phyloP scores from a whole-genome alignment of 2,888 invertebrate genomes.

The Drosophila acutilabella region DNA sequence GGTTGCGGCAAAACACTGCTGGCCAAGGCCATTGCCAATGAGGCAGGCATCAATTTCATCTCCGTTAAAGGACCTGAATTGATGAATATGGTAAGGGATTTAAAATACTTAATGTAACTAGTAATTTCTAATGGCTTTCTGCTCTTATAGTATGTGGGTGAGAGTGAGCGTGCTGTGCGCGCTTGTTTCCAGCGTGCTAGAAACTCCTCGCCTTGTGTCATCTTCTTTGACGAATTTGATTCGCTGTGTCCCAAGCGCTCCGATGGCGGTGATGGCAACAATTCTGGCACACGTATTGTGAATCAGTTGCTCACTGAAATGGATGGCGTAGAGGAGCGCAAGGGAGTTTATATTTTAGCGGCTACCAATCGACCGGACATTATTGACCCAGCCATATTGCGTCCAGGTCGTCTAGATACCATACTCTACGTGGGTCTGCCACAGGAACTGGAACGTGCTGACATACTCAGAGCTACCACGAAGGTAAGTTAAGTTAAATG shows the following conservation, averaged over 20 bases:
- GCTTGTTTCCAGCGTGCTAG: constrained; percentile 97
- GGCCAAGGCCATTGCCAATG: constrained; percentile 99
- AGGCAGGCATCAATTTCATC: constrained; percentile 99
- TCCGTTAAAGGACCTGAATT: constrained; percentile 99
- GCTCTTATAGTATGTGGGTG: constrained; percentile 95
- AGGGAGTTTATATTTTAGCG: constrained; percentile 97
- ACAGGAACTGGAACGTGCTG: constrained; percentile 90
- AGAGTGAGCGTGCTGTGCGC: constrained; percentile 98
- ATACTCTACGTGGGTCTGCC: constrained; percentile 96
- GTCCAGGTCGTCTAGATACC: constrained; percentile 95
- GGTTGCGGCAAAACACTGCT: constrained; percentile 98
- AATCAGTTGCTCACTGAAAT: constrained; percentile 99
- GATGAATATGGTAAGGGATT: constrained; percentile 93
- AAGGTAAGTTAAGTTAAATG: constrained; percentile 87
- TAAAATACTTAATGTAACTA: background rate
- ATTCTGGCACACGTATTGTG: constrained; percentile 93
- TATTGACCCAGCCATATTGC: constrained; percentile 96
- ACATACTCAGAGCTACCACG: constrained; percentile 95
- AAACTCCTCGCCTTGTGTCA: constrained; percentile 98
- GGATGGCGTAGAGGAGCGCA: constrained; percentile 97
- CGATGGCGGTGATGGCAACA: constrained; percentile 89
- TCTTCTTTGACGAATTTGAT: constrained; percentile 99
- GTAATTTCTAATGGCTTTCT: background rate
- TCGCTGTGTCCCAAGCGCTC: constrained; percentile 96
- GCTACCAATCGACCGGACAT: constrained; percentile 99